Base-by-base conservation (phyloP, 2,113 vertebrate species). In the Paratilapia polleni region DNA sequence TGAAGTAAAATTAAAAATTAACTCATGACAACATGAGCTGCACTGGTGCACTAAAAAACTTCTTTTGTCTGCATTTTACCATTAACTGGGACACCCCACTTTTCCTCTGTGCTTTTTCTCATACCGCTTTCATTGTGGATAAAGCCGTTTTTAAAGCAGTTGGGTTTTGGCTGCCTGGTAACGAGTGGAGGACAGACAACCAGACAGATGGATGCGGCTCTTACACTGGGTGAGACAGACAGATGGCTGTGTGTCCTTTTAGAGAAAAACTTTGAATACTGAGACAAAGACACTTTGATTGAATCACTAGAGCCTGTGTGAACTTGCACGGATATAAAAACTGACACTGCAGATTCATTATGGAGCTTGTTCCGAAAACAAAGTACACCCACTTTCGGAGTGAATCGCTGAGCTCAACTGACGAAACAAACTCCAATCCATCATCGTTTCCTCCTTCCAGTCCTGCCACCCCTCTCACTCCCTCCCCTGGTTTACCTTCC, bases 321-420 rank as follows among this genome's bases (percentile, higher is more conserved):
- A 91, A 93, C 88, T 82, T 84, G 60, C 57, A n/a, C 13, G 24
- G 74, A 82, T 61, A 83, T 26, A 88, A 90, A 90, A 94, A 90
- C 80, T 77, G 85, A 85, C 80, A 76, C 89, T 62, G 68, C 80
- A 89, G 75, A 85, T 88, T 87, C 78, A 92, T 70, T 86, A 99
- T 99, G 98, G 98, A 98, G 95, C 96, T 98, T 13, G 94, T 98
- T 75, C 97, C 96, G 34, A 98, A 97, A 94, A 96, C 97, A 91
- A 99, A 98, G 94, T 99, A 99, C 95, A 98, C 96, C 89, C 98
- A 97, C 87, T 97, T 99, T 86, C 95, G 97, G 90, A 98, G 99
- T 1, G 98, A 98, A 86, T 97, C 97, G 2, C 93, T 97, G 74
- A 97, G 97, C 89, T 98, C 97, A 3, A 91, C 96, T 6, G 97